Evolutionary conservation across 1,140 invertebrate species (phyloP), one percentile per base, ranked within the genome.

Genomic region (Bombus confusus): DNA sequence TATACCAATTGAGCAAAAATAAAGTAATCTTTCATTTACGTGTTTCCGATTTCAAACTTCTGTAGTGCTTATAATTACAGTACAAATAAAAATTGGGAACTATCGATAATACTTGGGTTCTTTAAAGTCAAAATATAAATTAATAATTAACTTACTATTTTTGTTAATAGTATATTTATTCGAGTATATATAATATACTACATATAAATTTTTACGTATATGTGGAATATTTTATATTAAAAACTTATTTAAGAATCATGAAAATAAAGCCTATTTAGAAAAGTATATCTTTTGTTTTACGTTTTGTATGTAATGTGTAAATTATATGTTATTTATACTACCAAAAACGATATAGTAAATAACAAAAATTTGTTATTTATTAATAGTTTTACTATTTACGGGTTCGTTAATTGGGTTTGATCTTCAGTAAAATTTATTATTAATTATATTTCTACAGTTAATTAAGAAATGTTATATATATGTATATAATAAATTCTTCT

Each of bases 381-480:
- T 73, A 41, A 43, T 18, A 47, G 22, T 43, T 3, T 43, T 47
- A 73, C 15, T 31, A 31, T 43, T 66, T 62, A 62, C 3, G 34
- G 1, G 37, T 41, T 22, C n/a, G 15, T 31, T 73, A 73, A 43
- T 73, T 31, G n/a, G 41, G 28, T 43, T 31, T 73, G 28, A 73
- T 73, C n/a, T 43, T 28, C 15, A 31, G 15, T 73, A 73, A 73
- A 73, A 73, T 73, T 73, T 43, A 73, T 73, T 73, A 31, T 15
- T 73, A 73, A 43, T n/a, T 43, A 43, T 73, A 31, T 13, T 31
- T 73, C 28, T 73, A 73, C 41, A 43, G 15, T 73, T 73, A 31
- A 73, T 73, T n/a, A 73, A 73, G 71, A 73, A 73, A 73, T 43
- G n/a, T 73, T 31, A 22, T 73, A 73, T 62, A 62, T 59, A 25